Percentiles rank a stretch among this genome's conserved stretches.
Evolutionary conservation across 2,888 invertebrate species (phyloP).

Genomic region (Geophilus truncorum): DNA sequence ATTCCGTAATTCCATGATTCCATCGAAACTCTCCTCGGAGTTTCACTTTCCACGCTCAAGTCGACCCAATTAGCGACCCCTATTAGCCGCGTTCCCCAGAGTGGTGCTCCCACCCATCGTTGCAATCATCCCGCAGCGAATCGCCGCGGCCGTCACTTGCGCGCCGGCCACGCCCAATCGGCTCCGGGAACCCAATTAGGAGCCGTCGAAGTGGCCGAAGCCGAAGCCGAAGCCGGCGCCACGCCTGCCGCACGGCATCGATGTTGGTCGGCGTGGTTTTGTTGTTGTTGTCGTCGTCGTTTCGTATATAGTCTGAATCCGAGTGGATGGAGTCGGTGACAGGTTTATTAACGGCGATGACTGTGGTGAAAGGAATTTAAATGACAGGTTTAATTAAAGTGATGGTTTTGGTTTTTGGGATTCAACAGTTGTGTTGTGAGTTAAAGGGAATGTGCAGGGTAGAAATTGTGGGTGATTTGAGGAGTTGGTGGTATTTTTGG

Average conservation of each 20-base stretch:
- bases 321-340: no score
- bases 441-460: no score
- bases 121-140: constrained; percentile 10
- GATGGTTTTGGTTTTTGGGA: no score
- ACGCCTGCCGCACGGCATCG: background rate
- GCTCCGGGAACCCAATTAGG: background rate
- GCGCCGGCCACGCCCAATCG: background rate
- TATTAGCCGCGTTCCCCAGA: constrained; percentile 1
- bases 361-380: no score
- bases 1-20: no score
- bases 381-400: no score
- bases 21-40: background rate
- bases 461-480: no score
- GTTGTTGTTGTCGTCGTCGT: background rate
- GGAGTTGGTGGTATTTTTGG: no score
- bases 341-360: no score
- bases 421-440: no score
- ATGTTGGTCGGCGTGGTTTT: background rate
- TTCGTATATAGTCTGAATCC: no score
- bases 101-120: background rate
- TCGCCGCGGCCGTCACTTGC: background rate
- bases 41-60: background rate
- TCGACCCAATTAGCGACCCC: background rate
- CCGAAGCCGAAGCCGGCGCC: background rate
- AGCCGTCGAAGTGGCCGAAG: background rate